Evolutionary conservation across 2,888 invertebrate species (phyloP).

Genomic region (Anagyrus pseudococci): DNA sequence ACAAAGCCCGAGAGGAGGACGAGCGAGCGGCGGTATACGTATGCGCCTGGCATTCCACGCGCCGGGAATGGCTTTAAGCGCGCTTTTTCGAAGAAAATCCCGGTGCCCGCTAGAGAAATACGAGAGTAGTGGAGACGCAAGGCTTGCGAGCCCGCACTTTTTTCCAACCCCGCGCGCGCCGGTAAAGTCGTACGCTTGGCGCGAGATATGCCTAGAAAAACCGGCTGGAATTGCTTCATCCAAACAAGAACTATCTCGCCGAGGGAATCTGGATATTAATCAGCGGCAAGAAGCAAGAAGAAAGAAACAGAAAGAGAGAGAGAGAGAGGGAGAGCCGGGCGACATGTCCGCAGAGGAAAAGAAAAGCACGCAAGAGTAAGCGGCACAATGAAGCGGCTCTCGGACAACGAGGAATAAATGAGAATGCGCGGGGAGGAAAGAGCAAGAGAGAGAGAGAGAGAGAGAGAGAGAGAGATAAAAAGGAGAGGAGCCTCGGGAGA

Average conservation of each 20-base stretch:
- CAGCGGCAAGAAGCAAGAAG: constrained; percentile 42
- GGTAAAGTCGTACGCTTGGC: constrained; percentile 17
- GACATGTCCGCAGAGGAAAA: constrained; percentile 5
- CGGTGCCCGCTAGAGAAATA: constrained; percentile 1
- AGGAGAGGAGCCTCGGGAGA: constrained; percentile 35
- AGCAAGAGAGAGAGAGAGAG: constrained; percentile 37
- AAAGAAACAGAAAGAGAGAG: constrained; percentile 31
- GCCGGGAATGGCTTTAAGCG: too few relatives aligned
- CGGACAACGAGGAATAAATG: constrained; percentile 34
- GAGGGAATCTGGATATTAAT: constrained; percentile 57
- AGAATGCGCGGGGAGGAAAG: constrained; percentile 38
- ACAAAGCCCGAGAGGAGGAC: constrained; percentile 2
- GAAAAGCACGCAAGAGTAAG: constrained; percentile 22
- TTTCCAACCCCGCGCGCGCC: not conserved
- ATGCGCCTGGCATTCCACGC: constrained; percentile 10
- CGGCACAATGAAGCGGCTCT: constrained; percentile 4
- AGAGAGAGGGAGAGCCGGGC: constrained; percentile 6
- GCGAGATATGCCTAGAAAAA: constrained; percentile 48
- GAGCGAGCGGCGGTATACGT: not conserved
- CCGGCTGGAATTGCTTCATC: constrained; percentile 58
- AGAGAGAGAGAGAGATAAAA: constrained; percentile 34
- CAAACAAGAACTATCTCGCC: constrained; percentile 54
- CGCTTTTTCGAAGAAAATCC: constrained; percentile 2
- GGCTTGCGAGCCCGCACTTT: not conserved
- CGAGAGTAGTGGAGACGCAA: not conserved